A percentile compares a stretch with the other conserved stretches of the same genome.
These are phyloP conservation scores for Clarias macrocephalus DNA, from an alignment of 2,113 vertebrate species.

Conservation along the genomic window DNA sequence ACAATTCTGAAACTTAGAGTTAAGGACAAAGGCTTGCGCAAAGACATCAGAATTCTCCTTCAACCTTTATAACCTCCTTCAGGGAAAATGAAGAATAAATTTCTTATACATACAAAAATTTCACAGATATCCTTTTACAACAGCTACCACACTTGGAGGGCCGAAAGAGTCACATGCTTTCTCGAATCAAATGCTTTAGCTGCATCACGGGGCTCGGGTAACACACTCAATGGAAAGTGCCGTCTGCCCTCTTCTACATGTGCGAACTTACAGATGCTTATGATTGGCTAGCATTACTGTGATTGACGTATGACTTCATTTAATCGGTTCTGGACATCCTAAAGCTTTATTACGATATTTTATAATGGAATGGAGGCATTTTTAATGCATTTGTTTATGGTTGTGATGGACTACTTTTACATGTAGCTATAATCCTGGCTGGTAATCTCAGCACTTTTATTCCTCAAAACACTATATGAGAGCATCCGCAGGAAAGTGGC, in stretches of 20 bases:
- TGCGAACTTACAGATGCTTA: background rate
- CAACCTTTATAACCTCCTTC: background rate
- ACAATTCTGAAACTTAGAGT: slow-evolving; percentile 79
- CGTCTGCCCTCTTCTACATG: background rate
- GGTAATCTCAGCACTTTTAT: background rate
- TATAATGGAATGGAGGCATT: no score
- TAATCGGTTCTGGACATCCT: background rate
- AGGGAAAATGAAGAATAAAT: background rate
- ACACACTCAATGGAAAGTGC: background rate
- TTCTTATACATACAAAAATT: background rate
- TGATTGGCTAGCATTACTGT: background rate
- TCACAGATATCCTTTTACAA: background rate
- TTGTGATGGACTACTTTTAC: background rate
- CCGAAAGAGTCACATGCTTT: background rate
- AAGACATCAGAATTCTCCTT: background rate
- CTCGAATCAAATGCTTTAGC: background rate
- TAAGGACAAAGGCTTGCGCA: slow-evolving; percentile 63
- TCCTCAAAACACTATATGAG: background rate
- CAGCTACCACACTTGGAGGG: background rate
- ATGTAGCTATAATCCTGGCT: background rate
- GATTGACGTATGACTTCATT: background rate
- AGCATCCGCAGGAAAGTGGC: background rate
- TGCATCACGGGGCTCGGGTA: background rate
- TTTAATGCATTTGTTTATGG: background rate
- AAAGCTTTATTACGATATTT: background rate